phyloP scores from a whole-genome alignment of 2,797 vertebrate genomes.

The Eurystomus glaucurus region DNA sequence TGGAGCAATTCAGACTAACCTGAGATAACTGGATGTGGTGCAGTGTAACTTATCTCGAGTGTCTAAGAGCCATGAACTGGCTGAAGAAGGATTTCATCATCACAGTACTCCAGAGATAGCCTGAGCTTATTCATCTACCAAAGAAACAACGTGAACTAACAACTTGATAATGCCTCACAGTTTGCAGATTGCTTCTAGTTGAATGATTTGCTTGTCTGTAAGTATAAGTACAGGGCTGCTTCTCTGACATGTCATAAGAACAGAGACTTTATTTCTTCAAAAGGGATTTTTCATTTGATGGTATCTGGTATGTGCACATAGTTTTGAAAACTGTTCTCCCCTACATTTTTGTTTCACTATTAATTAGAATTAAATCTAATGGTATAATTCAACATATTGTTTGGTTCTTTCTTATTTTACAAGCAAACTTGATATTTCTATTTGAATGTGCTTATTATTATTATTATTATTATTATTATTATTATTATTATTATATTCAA shows the following conservation, averaged over 20 bases:
- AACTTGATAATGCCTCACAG: background rate
- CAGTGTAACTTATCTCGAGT: background rate
- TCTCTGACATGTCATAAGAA: background rate
- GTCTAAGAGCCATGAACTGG: background rate
- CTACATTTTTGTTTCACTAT: background rate
- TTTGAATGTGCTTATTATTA: background rate
- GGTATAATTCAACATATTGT: background rate
- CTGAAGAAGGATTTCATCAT: slow-evolving; percentile 14
- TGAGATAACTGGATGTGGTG: background rate
- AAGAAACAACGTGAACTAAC: slow-evolving; percentile 21
- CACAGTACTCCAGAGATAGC: background rate
- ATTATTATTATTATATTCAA: background rate
- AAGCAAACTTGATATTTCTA: background rate
- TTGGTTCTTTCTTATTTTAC: background rate
- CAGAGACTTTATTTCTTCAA: background rate
- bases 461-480: background rate
- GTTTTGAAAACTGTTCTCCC: background rate
- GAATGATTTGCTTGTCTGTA: slow-evolving; percentile 26
- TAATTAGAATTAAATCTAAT: background rate
- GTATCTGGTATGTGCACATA: background rate
- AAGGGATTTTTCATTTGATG: background rate
- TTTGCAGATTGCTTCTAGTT: slow-evolving; percentile 6
- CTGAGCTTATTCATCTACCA: slow-evolving; percentile 22
- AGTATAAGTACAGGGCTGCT: background rate
- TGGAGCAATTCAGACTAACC: background rate